Evolutionary conservation across 2,113 vertebrate species (phyloP).

Genomic region (Nesogale talazaci): DNA sequence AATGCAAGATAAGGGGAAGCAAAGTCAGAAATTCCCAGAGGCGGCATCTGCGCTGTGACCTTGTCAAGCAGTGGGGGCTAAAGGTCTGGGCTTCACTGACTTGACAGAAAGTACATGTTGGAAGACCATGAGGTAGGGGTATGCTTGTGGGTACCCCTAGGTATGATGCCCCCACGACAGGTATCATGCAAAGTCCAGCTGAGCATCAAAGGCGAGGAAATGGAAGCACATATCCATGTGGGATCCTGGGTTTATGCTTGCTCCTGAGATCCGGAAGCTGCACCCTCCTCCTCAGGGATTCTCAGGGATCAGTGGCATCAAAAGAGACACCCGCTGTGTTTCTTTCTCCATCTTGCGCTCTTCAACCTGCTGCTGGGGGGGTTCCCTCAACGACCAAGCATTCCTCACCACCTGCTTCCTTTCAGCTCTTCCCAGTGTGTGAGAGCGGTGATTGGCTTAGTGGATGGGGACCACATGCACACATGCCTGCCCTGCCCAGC

Average conservation of each 20-base stretch:
- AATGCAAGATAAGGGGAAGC: background rate
- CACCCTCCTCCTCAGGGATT: background rate
- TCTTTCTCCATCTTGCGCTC: background rate
- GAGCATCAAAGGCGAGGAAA: background rate
- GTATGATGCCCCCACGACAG: background rate
- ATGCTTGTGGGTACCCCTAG: background rate
- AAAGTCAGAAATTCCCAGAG: slow-evolving; percentile 11
- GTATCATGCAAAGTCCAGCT: background rate
- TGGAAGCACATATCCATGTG: background rate
- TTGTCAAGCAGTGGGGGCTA: background rate
- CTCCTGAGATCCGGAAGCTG: slow-evolving; percentile 16
- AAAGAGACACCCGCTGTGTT: background rate
- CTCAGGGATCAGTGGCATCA: background rate
- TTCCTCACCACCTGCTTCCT: background rate
- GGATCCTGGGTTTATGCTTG: background rate
- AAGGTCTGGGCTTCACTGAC: slow-evolving; percentile 10
- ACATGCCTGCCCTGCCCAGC: background rate
- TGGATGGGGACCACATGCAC: background rate
- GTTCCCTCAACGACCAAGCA: background rate
- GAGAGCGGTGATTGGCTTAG: background rate
- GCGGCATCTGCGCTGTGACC: slow-evolving; percentile 8
- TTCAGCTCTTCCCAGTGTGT: background rate
- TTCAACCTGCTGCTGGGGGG: background rate
- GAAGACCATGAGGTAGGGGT: background rate
- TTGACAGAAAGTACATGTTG: background rate